Evolutionary conservation across 1,140 invertebrate species (phyloP).

Genomic region (Drosophila auraria): DNA sequence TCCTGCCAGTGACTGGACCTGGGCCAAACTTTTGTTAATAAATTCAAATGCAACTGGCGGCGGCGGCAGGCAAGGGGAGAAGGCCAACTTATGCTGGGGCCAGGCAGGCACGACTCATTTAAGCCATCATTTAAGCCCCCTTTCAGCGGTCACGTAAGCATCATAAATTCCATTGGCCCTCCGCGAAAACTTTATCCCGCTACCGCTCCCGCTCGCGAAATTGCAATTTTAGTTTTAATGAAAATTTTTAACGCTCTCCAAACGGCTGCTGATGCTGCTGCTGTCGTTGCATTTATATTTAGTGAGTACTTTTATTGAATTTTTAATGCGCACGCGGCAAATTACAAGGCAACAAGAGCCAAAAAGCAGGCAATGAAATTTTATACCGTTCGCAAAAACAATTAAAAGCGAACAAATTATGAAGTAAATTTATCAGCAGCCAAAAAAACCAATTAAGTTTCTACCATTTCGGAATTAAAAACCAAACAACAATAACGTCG

Average conservation of each 20-base stretch:
- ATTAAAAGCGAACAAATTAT: constrained; percentile 47
- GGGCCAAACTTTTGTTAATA: constrained; percentile 71
- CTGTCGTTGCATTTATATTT: constrained; percentile 57
- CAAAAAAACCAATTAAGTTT: constrained; percentile 42
- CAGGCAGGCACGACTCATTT: constrained; percentile 71
- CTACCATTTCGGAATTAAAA: constrained; percentile 30
- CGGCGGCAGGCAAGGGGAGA: neutral
- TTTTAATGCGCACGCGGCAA: constrained; percentile 52
- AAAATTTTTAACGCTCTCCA: constrained; percentile 57
- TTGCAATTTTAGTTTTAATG: constrained; percentile 75
- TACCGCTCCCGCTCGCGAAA: constrained; percentile 27
- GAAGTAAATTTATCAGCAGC: constrained; percentile 42
- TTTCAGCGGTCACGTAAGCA: constrained; percentile 66
- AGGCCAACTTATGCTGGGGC: constrained; percentile 38
- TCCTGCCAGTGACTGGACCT: constrained; percentile 39
- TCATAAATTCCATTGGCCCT: constrained; percentile 54
- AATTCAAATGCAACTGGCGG: constrained; percentile 67
- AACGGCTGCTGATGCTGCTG: constrained; percentile 14
- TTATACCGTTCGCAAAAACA: constrained; percentile 32
- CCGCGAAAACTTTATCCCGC: constrained; percentile 31
- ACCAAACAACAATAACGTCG: constrained; percentile 42
- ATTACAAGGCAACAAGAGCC: constrained; percentile 25
- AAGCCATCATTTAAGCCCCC: constrained; percentile 66
- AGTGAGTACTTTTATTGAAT: constrained; percentile 67
- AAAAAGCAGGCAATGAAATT: constrained; percentile 60